Conservation (phyloP, 2,113 vertebrate genomes). For the Notarius quadriscutis region DNA sequence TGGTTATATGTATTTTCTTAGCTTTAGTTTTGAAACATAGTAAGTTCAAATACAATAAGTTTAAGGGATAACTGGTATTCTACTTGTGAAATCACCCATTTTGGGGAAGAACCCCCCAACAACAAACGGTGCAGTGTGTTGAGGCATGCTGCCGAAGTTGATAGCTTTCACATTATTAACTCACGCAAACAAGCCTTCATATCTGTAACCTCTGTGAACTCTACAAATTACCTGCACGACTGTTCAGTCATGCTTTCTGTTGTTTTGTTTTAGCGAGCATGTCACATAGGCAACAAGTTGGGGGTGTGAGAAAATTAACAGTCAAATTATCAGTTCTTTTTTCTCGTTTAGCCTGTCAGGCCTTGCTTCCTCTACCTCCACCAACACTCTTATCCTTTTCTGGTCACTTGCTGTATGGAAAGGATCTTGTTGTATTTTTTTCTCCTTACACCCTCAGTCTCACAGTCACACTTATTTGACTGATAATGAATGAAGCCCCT, state of each 20-base stretch:
- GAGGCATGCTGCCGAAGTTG: neutral
- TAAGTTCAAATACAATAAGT: neutral
- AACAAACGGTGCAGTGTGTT: neutral
- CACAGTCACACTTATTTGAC: neutral
- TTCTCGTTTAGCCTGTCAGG: neutral
- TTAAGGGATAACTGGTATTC: neutral
- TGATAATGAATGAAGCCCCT: neutral
- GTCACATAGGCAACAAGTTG: slow-evolving; percentile 26
- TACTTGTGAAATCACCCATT: neutral
- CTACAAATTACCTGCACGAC: slow-evolving; percentile 21
- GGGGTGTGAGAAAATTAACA: slow-evolving; percentile 12
- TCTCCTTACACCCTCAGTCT: neutral
- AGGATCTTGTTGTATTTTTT: neutral
- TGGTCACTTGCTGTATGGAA: neutral
- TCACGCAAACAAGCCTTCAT: slow-evolving; percentile 5
- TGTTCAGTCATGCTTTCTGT: slow-evolving; percentile 17
- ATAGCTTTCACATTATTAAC: slow-evolving; percentile 3
- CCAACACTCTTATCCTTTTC: neutral
- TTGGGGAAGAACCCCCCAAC: too few relatives aligned
- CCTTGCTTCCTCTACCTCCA: neutral
- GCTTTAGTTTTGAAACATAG: neutral
- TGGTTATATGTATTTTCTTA: neutral
- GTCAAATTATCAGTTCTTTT: neutral
- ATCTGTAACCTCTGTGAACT: slow-evolving; percentile 21
- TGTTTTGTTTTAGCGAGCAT: slow-evolving; percentile 11